phyloP scores from a whole-genome alignment of 2,888 invertebrate genomes.

The Leptinotarsa rubiginosa region DNA sequence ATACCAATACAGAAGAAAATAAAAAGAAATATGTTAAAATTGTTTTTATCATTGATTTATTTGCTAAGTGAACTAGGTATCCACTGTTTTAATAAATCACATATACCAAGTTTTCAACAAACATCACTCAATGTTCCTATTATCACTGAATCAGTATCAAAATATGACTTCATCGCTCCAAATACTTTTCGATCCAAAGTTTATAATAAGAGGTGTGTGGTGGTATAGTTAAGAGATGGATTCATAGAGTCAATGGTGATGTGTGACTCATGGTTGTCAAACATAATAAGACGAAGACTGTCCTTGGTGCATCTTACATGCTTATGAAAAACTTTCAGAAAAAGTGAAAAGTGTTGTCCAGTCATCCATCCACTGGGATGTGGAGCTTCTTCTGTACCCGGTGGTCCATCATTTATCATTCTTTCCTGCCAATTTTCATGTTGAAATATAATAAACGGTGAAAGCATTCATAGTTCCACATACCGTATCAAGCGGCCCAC shows the following conservation, averaged over 20 bases:
- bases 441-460: constrained; percentile 7
- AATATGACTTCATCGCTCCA: too few relatives aligned
- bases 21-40: too few relatives aligned
- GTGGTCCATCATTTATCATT: neutral
- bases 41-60: too few relatives aligned
- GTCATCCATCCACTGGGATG: too few relatives aligned
- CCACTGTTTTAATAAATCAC: too few relatives aligned
- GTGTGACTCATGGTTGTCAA: neutral
- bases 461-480: neutral
- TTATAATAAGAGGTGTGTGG: neutral
- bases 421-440: neutral
- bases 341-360: neutral
- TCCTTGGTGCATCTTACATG: neutral
- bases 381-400: too few relatives aligned
- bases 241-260: neutral
- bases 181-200: neutral
- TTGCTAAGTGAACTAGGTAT: too few relatives aligned
- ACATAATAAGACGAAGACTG: neutral
- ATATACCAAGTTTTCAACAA: too few relatives aligned
- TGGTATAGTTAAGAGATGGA: neutral
- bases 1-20: too few relatives aligned
- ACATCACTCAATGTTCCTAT: too few relatives aligned
- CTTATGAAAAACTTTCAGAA: neutral
- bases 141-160: too few relatives aligned
- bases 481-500: constrained; percentile 12